These are phyloP conservation scores for Cataglyphis hispanica DNA, from an alignment of 1,140 invertebrate genomes.

Conservation along the genomic window DNA sequence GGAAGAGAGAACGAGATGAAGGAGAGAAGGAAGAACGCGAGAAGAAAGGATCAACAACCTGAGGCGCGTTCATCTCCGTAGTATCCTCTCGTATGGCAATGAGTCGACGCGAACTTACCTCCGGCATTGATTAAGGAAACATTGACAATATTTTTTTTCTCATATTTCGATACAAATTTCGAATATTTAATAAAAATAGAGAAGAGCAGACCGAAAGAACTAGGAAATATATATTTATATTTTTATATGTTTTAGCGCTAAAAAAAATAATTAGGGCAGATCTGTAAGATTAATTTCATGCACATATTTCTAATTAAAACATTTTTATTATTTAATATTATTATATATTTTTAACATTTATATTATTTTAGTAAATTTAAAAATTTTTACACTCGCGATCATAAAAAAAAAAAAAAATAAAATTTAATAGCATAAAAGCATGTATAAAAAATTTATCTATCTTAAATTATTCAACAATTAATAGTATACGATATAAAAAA, in stretches of 20 bases:
- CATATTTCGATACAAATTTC: background rate
- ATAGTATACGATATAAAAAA: no score
- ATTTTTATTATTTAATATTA: no score
- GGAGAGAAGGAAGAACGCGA: constrained; percentile 56
- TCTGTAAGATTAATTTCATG: no score
- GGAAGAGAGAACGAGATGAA: constrained; percentile 25
- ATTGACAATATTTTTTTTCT: background rate
- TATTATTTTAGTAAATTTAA: background rate
- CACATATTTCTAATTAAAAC: no score
- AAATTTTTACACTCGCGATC: background rate
- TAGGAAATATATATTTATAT: background rate
- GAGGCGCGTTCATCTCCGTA: constrained; percentile 74
- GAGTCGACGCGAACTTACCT: constrained; percentile 69
- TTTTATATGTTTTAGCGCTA: background rate
- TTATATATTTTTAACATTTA: no score
- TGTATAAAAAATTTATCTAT: background rate
- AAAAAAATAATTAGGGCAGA: background rate
- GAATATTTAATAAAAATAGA: background rate
- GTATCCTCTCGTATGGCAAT: constrained; percentile 67
- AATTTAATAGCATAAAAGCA: no score
- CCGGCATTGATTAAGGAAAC: constrained; percentile 38
- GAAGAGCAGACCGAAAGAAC: background rate
- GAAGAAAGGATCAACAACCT: constrained; percentile 82
- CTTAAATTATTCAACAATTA: background rate
- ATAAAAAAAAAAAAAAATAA: no score